Percentiles rank a stretch among this genome's conserved stretches.
phyloP scores from a whole-genome alignment of 2,888 invertebrate species.

The Sclerodermus sp. region DNA sequence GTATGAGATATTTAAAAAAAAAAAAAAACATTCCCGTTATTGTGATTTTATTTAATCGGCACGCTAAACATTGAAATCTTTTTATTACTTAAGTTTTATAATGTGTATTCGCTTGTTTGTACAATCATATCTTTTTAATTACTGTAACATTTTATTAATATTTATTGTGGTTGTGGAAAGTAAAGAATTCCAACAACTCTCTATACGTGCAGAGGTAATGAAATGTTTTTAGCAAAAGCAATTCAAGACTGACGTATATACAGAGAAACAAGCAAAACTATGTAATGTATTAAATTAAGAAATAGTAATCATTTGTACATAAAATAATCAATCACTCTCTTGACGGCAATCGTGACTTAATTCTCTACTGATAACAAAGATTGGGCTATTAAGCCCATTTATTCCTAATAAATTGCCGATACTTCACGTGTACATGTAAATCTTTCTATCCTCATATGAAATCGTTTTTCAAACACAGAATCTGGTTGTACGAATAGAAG shows the following conservation, averaged over 20 bases:
- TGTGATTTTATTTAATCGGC: too few relatives aligned
- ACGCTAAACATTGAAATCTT: too few relatives aligned
- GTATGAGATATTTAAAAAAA: too few relatives aligned
- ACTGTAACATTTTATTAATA: neutral
- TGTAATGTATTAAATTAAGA: slow-evolving; percentile 53
- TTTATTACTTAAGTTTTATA: too few relatives aligned
- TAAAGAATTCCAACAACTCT: slow-evolving; percentile 22
- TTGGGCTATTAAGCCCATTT: slow-evolving; percentile 39
- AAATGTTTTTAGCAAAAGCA: slow-evolving; percentile 49
- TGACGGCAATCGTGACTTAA: slow-evolving; percentile 55
- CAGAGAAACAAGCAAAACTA: slow-evolving; percentile 52
- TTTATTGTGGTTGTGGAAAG: slow-evolving; percentile 13
- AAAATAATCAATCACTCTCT: slow-evolving; percentile 52
- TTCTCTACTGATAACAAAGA: too few relatives aligned
- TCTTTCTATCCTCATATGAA: slow-evolving; percentile 29
- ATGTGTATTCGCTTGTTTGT: too few relatives aligned
- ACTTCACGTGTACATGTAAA: slow-evolving; percentile 38
- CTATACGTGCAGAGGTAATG: slow-evolving; percentile 26
- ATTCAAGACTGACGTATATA: slow-evolving; percentile 56
- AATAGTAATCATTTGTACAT: slow-evolving; percentile 55
- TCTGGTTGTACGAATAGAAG: neutral
- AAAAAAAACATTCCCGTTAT: too few relatives aligned
- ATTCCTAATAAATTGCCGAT: slow-evolving; percentile 48
- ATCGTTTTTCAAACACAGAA: neutral
- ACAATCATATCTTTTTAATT: too few relatives aligned